These are phyloP conservation scores for Pluvianellus socialis DNA, from an alignment of 2,113 vertebrate species.

Conservation along the genomic window DNA sequence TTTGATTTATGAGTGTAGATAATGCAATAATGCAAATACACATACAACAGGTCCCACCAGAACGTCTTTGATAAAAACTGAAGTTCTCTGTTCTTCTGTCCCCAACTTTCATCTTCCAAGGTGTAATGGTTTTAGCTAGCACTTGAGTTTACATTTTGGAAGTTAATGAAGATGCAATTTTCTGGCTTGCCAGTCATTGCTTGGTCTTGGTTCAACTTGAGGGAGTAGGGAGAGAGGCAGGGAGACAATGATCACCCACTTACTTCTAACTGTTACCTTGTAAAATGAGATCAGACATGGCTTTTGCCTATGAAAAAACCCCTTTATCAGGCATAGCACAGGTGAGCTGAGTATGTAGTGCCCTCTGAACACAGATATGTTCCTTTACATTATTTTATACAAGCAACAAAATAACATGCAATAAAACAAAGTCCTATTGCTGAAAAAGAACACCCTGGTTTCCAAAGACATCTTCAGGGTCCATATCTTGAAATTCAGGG, in stretches of 20 bases:
- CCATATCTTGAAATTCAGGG: not conserved
- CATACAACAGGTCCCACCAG: not conserved
- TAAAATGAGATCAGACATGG: not conserved
- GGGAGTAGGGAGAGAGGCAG: not conserved
- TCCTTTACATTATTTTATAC: not conserved
- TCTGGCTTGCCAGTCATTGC: not conserved
- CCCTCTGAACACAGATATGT: not conserved
- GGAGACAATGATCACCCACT: not conserved
- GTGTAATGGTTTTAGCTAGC: not conserved
- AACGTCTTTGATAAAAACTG: not conserved
- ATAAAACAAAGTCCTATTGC: not conserved
- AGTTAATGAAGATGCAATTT: not conserved
- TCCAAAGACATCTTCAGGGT: not conserved
- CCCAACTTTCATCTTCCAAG: not conserved
- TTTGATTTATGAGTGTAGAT: not conserved
- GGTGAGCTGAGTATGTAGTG: not conserved
- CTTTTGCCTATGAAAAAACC: not conserved
- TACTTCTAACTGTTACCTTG: not conserved
- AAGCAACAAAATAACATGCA: not conserved
- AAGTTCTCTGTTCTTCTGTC: not conserved
- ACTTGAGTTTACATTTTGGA: not conserved
- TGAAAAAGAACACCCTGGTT: not conserved
- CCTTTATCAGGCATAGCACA: not conserved
- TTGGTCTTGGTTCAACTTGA: not conserved
- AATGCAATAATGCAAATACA: not conserved